Evolutionary conservation across 2,797 vertebrate species (phyloP).

Genomic region (Ctenopoma multispine): DNA sequence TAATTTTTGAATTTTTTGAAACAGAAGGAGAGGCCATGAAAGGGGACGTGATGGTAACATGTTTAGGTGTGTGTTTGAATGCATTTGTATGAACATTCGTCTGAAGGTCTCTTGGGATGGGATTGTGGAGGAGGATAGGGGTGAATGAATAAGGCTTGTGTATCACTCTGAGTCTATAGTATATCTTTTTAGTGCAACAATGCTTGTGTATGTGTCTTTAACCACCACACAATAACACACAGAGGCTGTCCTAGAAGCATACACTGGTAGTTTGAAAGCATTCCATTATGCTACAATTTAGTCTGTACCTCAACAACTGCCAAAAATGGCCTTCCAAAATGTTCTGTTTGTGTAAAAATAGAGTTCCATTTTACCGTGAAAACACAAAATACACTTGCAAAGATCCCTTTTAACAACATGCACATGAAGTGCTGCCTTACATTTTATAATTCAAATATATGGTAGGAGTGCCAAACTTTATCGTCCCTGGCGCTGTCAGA

Average conservation of each 20-base stretch:
- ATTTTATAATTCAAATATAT: too few species aligned
- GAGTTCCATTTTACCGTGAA: constrained; percentile 36
- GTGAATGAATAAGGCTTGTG: constrained; percentile 40
- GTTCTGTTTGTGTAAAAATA: constrained; percentile 3
- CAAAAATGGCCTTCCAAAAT: constrained; percentile 5
- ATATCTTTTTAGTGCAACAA: neutral
- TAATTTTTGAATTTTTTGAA: constrained; percentile 5
- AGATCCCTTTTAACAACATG: constrained; percentile 41
- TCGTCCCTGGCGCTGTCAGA: neutral
- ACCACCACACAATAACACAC: neutral
- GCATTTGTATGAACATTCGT: constrained; percentile 34
- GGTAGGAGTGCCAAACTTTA: too few species aligned
- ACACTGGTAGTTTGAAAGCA: constrained; percentile 6
- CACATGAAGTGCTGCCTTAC: neutral
- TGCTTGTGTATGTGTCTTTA: neutral
- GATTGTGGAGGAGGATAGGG: constrained; percentile 55
- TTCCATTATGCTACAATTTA: constrained; percentile 4
- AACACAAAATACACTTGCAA: constrained; percentile 33
- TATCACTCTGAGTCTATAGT: constrained; percentile 25
- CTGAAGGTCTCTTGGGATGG: constrained; percentile 56
- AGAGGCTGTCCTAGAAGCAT: neutral
- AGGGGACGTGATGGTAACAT: constrained; percentile 13
- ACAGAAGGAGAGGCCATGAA: too few species aligned
- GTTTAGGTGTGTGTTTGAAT: constrained; percentile 36
- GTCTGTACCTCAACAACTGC: neutral